A percentile compares a stretch with the other conserved stretches of the same genome.
phyloP scores from a whole-genome alignment of 2,888 invertebrate species.

The Alcis repandata region DNA sequence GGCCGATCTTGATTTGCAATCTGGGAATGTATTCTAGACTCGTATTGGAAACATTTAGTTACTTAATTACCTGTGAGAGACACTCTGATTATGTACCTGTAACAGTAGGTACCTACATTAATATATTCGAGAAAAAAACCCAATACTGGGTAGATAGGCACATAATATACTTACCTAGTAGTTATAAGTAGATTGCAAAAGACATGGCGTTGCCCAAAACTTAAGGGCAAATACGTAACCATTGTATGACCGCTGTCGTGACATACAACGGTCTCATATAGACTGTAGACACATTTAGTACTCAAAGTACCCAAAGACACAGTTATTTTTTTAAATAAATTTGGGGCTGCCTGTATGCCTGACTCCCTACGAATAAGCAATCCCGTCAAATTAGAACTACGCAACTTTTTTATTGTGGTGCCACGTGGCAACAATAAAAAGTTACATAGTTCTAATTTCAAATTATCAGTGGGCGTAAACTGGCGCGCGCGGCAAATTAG shows the following conservation, averaged over 20 bases:
- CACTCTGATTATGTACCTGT: background rate
- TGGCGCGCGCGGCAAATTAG: slow-evolving; percentile 73
- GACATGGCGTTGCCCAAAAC: no score
- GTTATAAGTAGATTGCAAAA: no score
- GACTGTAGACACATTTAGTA: no score
- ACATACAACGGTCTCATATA: no score
- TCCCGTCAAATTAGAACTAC: no score
- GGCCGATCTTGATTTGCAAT: slow-evolving; percentile 8
- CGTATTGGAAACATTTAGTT: background rate
- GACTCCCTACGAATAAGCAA: slow-evolving; percentile 32
- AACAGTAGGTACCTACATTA: background rate
- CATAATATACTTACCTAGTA: no score
- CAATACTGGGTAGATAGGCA: no score
- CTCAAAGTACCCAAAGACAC: no score
- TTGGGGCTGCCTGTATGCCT: slow-evolving; percentile 53
- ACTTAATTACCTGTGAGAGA: background rate
- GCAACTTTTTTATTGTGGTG: slow-evolving; percentile 29
- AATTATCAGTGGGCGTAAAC: slow-evolving; percentile 73
- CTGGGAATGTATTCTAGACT: background rate
- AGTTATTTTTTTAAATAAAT: no score
- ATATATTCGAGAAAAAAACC: slow-evolving; percentile 28
- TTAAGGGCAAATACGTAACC: no score
- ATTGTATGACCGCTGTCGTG: no score
- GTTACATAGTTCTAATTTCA: slow-evolving; percentile 77
- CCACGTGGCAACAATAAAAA: slow-evolving; percentile 81